Evolutionary conservation across 2,113 vertebrate genomes (phyloP).

Genomic region (Corythaixoides concolor): DNA sequence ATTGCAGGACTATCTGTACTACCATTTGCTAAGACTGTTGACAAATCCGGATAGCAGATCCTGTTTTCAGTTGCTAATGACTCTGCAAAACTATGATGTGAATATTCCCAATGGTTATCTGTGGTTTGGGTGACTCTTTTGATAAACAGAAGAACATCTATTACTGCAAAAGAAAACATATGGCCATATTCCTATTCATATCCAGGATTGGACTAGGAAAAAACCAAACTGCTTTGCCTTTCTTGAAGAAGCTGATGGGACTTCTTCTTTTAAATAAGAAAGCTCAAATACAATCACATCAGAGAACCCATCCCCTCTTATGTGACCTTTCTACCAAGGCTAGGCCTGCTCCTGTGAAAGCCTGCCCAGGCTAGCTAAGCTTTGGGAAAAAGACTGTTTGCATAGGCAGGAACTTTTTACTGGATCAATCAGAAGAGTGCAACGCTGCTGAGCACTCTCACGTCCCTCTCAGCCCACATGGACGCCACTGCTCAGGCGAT

Average conservation of each 20-base stretch:
- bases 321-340: background rate
- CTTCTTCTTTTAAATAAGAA: background rate
- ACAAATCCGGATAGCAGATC: background rate
- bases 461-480: rapidly evolving
- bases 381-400: background rate
- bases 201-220: background rate
- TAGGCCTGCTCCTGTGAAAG: background rate
- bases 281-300: background rate
- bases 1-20: background rate
- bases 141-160: background rate
- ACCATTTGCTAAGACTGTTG: background rate
- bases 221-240: background rate
- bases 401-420: background rate
- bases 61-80: background rate
- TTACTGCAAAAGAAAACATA: background rate
- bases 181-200: background rate
- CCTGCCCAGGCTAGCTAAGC: background rate
- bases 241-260: background rate
- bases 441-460: background rate
- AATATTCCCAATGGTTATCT: background rate
- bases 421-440: background rate
- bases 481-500: background rate
- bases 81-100: background rate
- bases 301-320: background rate
- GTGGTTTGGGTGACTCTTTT: background rate